Evolutionary conservation across 2,113 vertebrate species (phyloP), one percentile per base, ranked within the genome.

Genomic region (Lutjanus erythropterus): DNA sequence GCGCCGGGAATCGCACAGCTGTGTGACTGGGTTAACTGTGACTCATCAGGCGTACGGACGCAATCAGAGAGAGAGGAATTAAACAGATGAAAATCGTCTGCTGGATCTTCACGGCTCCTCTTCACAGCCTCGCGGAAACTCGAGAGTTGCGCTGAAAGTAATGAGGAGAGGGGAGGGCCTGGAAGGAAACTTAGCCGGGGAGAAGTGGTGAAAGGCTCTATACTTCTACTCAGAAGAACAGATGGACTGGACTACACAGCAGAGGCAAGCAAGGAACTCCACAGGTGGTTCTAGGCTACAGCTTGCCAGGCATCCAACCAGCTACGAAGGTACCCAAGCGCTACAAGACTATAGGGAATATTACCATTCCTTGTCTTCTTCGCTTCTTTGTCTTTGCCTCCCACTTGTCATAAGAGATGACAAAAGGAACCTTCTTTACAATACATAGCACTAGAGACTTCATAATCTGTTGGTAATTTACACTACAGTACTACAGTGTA

Each of bases 1-100:
- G 79, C 37, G 35, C 78, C 35, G 78, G 81, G 86, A 91, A 88
- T 82, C 73, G 66, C 83, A 64, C 88, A 93, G 92, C 91, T 91
- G 93, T 75, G 88, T 65, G 80, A 81, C 90, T 81, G 80, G 86
- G 91, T 90, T 88, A 92, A 94, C 92, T 86, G 78, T 84, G 88
- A 91, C 91, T 93, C 89, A 90, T 92, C 90, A 91, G 75, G 83
- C 81, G 81, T 83, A 80, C 65, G 71, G 89, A 91, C 60, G 83
- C 83, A 91, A 91, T 93, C 89, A 91, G 70, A 79, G 65, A 39
- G 65, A 41, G 66, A 77, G 76, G 76, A 86, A 91, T 89, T 88
- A 87, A 80, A 78, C 83, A 82, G 82, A 90, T 91, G 81, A 90
- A 85, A 88, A 84, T 86, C 72, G 78, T 88, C 89, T 88, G 86